A percentile compares a stretch with the other conserved stretches of the same genome.
Conservation (phyloP, 2,888 invertebrate species). For the Lasioglossum zephyrum region DNA sequence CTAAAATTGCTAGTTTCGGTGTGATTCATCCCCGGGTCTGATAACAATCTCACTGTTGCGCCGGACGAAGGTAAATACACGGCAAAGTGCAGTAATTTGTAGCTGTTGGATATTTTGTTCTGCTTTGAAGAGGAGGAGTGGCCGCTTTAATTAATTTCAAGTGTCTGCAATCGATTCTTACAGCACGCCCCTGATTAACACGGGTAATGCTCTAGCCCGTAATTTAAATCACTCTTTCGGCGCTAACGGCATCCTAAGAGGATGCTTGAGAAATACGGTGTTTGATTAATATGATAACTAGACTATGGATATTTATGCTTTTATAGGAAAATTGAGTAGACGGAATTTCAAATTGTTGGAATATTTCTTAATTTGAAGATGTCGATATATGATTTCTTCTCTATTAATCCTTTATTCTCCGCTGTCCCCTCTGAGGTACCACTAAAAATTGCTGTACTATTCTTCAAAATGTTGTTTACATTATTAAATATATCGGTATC, state of each 20-base stretch:
- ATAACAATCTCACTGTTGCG: conserved; percentile 33
- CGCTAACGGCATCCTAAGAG: background rate
- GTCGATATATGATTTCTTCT: too few species aligned
- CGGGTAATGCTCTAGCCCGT: background rate
- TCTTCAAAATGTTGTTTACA: too few species aligned
- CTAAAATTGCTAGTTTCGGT: conserved; percentile 37
- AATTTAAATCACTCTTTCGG: background rate
- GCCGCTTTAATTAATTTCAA: conserved; percentile 8
- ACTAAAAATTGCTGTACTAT: too few species aligned
- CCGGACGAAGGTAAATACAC: conserved; percentile 25
- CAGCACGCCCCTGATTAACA: background rate
- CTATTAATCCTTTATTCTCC: too few species aligned
- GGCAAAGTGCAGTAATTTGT: background rate
- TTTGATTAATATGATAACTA: background rate
- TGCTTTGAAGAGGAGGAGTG: background rate
- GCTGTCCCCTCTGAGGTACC: too few species aligned
- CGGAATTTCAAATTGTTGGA: too few species aligned
- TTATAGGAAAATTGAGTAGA: too few species aligned
- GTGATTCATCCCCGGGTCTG: conserved; percentile 28
- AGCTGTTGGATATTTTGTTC: conserved; percentile 5
- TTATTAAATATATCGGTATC: too few species aligned
- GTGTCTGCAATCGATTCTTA: conserved; percentile 1
- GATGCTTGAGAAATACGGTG: background rate
- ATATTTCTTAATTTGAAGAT: too few species aligned
- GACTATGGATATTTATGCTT: too few species aligned